These are phyloP conservation scores for Uloborus plumipes DNA, from an alignment of 2,888 invertebrate species.

Conservation along the genomic window DNA sequence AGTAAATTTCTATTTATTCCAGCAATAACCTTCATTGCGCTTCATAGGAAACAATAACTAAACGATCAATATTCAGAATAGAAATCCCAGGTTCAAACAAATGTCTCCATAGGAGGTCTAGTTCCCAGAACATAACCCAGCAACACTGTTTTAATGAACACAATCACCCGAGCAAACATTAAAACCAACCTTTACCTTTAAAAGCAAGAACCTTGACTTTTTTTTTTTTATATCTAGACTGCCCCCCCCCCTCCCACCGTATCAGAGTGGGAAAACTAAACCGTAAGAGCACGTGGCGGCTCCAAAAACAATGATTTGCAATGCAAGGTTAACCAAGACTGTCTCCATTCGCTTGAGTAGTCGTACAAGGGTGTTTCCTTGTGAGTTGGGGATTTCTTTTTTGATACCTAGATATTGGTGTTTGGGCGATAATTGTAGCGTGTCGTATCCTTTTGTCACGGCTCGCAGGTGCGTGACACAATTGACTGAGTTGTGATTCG, in stretches of 20 bases:
- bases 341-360: conserved; percentile 22
- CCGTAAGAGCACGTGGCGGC: neutral
- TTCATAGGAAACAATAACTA: too few species aligned
- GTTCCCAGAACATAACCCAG: conserved; percentile 1
- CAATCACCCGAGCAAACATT: conserved; percentile 12
- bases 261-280: neutral
- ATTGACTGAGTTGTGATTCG: conserved; percentile 15
- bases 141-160: too few species aligned
- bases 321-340: conserved; percentile 61
- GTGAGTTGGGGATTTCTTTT: conserved; percentile 17
- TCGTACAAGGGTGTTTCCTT: conserved; percentile 37
- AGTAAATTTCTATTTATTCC: too few species aligned
- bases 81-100: too few species aligned
- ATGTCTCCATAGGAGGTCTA: neutral
- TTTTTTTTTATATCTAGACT: too few species aligned
- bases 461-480: conserved; percentile 10
- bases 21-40: too few species aligned
- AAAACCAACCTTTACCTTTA: neutral
- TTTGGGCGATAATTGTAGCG: conserved; percentile 41
- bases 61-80: too few species aligned
- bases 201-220: neutral
- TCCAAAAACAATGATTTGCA: conserved; percentile 27
- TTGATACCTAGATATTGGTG: conserved; percentile 21
- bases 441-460: conserved; percentile 14
- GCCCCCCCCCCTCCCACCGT: too few species aligned